Evolutionary conservation across 1,140 invertebrate genomes (phyloP), one percentile per base, ranked within the genome.

Genomic region (Eufriesea mexicana): DNA sequence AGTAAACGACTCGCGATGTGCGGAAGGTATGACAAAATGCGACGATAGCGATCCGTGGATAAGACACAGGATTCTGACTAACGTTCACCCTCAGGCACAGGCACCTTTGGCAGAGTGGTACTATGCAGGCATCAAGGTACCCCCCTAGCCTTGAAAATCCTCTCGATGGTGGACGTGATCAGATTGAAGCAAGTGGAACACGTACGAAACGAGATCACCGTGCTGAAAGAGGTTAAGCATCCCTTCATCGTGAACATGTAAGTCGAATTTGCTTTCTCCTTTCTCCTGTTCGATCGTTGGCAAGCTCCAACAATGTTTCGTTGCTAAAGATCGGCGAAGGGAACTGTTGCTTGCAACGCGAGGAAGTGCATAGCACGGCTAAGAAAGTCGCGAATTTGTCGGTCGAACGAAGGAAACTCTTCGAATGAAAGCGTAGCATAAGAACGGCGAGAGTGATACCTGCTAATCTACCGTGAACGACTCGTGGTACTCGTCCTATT

Each of bases 231-330:
- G 94, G 97, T 99, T 73, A 96, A 96, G 86, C 98, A 99, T 95
- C 98, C 98, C 75, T 99, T 99, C 94, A 97, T 99, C 84, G 98
- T 99, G 47, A 98, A 98, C 92, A 95, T 99, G 98, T 99, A 95
- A 98, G 98, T 97, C 91, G 67, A 35, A 78, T 75, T 72, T 66
- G 75, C 67, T 51, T 54, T 59, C 47, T 54, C 54, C 59, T 67
- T 76, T 78, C 47, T 78, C 55, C 47, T 7, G 10, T 54, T n/a
- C n/a, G 25, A 55, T 45, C 64, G 47, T 10, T 16, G 66, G 14
- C n/a, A 47, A 62, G 2, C 23, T 42, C n/a, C 20, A 49, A 64
- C 45, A n/a, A 35, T 64, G 45, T 35, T 51, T 47, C 61, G 28
- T 18, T 47, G 25, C 18, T n/a, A 20, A 18, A 42, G 42, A 55